A percentile compares a stretch with the other conserved stretches of the same genome.
phyloP scores from a whole-genome alignment of 2,113 vertebrate species.

The Mus spicilegus region DNA sequence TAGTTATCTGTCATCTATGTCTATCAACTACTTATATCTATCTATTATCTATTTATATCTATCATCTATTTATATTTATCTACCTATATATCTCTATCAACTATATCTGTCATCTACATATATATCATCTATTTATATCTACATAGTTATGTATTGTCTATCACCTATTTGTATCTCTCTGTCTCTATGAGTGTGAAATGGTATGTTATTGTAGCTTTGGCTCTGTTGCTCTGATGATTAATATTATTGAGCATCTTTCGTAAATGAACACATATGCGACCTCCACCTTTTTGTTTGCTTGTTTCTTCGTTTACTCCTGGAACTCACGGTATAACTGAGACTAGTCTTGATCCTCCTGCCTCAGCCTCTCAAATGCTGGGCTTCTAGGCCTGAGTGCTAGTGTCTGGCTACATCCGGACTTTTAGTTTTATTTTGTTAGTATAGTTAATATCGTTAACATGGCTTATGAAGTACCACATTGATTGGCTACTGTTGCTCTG shows the following conservation, averaged over 20 bases:
- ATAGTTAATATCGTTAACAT: background rate
- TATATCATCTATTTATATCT: no score
- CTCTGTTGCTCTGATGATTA: slow-evolving; percentile 19
- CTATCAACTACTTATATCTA: background rate
- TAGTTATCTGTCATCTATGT: background rate
- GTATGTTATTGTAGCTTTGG: background rate
- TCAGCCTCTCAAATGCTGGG: background rate
- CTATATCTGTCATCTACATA: no score
- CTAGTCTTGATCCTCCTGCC: background rate
- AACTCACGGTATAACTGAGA: background rate
- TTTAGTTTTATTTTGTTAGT: background rate
- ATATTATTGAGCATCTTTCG: background rate
- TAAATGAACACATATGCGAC: background rate
- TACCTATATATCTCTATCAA: no score
- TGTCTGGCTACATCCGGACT: background rate
- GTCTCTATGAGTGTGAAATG: background rate
- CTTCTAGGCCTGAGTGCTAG: background rate
- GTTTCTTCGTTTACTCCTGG: background rate
- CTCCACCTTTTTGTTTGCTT: background rate
- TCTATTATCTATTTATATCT: background rate
- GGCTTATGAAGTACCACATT: background rate
- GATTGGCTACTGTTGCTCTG: background rate
- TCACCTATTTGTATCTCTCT: background rate
- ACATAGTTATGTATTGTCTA: background rate
- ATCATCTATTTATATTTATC: background rate